phyloP scores from a whole-genome alignment of 2,113 vertebrate genomes.

The Gallinago jamesoni region DNA sequence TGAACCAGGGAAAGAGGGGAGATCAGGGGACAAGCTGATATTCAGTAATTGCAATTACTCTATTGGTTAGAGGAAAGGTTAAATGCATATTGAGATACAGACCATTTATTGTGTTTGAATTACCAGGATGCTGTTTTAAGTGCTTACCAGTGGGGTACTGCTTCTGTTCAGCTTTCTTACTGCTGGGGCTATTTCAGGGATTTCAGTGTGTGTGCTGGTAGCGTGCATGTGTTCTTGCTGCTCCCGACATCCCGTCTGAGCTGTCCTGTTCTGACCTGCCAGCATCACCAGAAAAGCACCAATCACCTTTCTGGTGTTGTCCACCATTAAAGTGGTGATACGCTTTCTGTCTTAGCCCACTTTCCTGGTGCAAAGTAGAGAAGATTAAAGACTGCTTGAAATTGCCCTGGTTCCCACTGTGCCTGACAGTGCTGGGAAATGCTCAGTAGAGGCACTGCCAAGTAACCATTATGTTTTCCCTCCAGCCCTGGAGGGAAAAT shows the following conservation, averaged over 20 bases:
- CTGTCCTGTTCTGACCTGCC: neutral
- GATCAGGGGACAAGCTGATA: rapidly evolving
- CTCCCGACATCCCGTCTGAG: neutral
- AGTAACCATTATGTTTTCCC: neutral
- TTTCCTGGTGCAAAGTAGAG: neutral
- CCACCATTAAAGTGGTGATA: neutral
- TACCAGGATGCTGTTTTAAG: neutral
- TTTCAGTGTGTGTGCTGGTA: neutral
- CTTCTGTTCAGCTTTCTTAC: neutral
- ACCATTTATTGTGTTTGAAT: neutral
- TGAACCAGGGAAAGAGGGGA: neutral
- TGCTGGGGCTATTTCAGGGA: neutral
- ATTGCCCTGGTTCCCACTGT: neutral
- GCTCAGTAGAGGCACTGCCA: neutral
- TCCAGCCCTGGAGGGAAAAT: neutral
- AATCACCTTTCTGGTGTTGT: neutral
- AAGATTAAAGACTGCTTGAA: neutral
- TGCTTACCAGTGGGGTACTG: neutral
- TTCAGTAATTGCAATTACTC: neutral
- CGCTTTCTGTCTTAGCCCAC: neutral
- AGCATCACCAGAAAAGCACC: neutral
- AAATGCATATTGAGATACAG: neutral
- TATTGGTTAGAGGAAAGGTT: neutral
- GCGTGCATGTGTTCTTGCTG: neutral
- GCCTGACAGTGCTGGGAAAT: neutral